These are phyloP conservation scores for Parotocinclus haroldoi DNA, from an alignment of 2,797 vertebrate species.

Conservation along the genomic window DNA sequence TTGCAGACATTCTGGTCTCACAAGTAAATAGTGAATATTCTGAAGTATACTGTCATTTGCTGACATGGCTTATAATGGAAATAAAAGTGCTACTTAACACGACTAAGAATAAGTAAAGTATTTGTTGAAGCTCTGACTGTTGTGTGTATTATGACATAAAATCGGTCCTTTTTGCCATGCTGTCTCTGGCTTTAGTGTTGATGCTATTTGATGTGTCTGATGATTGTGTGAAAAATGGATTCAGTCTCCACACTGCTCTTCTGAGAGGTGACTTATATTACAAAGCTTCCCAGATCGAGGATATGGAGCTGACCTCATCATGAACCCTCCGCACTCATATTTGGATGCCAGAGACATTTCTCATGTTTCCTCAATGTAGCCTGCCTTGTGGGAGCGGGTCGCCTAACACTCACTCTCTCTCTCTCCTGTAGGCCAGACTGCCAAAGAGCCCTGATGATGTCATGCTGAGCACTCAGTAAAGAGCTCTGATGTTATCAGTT, in stretches of 20 bases:
- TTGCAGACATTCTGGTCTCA: slow-evolving; percentile 49
- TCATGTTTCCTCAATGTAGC: slow-evolving; percentile 49
- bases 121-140: slow-evolving; percentile 2
- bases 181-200: slow-evolving; percentile 28
- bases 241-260: slow-evolving; percentile 26
- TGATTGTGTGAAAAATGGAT: slow-evolving; percentile 53
- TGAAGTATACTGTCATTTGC: not conserved
- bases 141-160: slow-evolving; percentile 22
- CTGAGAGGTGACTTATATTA: slow-evolving; percentile 45
- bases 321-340: slow-evolving; percentile 48
- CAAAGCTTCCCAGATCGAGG: slow-evolving; percentile 45
- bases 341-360: slow-evolving; percentile 46
- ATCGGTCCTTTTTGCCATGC: slow-evolving; percentile 12
- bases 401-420: slow-evolving; percentile 22
- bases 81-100: slow-evolving; percentile 11
- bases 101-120: slow-evolving; percentile 15
- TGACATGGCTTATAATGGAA: no score
- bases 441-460: slow-evolving; percentile 64
- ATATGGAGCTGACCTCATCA: slow-evolving; percentile 42
- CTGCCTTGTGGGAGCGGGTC: slow-evolving; percentile 34
- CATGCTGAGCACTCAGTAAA: slow-evolving; percentile 63
- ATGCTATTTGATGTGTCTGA: slow-evolving; percentile 42
- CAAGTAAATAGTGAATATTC: slow-evolving; percentile 42
- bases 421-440: slow-evolving; percentile 40
- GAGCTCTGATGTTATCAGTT: slow-evolving; percentile 60